These are phyloP conservation scores for Electrophaes corylata DNA, from an alignment of 2,888 invertebrate species.

Conservation along the genomic window DNA sequence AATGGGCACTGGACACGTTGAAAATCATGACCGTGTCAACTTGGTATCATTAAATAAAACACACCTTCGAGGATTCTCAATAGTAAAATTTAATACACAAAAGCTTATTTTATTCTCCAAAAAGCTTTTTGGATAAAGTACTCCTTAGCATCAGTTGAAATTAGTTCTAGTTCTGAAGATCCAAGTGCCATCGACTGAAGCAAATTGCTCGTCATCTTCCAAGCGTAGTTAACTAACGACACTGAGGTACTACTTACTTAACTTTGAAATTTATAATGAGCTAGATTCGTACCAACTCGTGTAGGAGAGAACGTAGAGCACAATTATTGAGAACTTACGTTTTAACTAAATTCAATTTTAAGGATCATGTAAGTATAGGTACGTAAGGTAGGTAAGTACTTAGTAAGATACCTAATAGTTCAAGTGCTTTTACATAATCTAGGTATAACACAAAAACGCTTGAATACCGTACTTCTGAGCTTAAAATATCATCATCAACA, in stretches of 20 bases:
- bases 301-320: not conserved
- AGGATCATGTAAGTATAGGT: too few relatives aligned
- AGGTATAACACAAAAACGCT: too few relatives aligned
- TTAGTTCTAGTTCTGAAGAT: conserved; percentile 11
- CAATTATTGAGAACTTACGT: not conserved
- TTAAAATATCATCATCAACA: too few relatives aligned
- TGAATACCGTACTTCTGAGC: too few relatives aligned
- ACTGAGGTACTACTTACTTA: conserved; percentile 23
- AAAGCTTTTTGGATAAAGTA: not conserved
- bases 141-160: conserved; percentile 9
- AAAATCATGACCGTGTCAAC: too few relatives aligned
- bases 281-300: too few relatives aligned
- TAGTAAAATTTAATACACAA: not conserved
- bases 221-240: conserved; percentile 33
- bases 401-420: too few relatives aligned
- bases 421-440: too few relatives aligned
- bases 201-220: conserved; percentile 50
- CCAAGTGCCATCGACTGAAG: conserved; percentile 37
- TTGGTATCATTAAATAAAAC: not conserved
- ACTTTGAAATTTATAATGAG: conserved; percentile 11
- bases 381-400: too few relatives aligned
- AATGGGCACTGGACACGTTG: too few relatives aligned
- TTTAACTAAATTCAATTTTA: too few relatives aligned
- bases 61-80: too few relatives aligned
- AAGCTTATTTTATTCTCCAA: not conserved